Base-by-base conservation (phyloP, 30 jellyfish, hydroid and myxozoan species). In the Cassiopea xamachana region DNA sequence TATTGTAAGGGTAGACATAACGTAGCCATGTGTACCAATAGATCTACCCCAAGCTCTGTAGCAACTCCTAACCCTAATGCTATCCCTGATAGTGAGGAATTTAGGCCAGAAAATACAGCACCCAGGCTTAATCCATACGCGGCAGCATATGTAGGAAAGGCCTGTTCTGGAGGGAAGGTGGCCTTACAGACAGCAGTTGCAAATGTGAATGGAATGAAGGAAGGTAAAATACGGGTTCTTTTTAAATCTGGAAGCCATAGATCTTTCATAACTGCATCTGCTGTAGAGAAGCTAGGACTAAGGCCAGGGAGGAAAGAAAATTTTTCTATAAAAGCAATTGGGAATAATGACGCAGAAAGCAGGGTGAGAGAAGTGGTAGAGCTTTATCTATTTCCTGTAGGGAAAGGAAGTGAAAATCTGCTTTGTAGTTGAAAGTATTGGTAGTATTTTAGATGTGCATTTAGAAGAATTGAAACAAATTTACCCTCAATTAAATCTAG, bases 171-270 rank as follows among this genome's bases (percentile, higher is more conserved):
- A 58, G 76, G 47, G 7, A 70, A 76, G 8, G 92, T 84, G 84
- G 92, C 92, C 83, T 58, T 84, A 43, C 83, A 84, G 58, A 84
- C 92, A 68, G 92, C 92, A 59, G 43, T 84, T 55, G 86, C 92
- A 72, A 84, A 84, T 5, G 92, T 84, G 92, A 19, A 84, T 46
- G 92, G 18, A 1, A 69, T 61, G 43, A 48, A 84, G 46, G 92
- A 79, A 19, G 1, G 82, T 9, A 86, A 75, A 1, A 88, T 86
- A 82, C n/a, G 93, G 51, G 88, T 74, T 48, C 74, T 73, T 7
- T 86, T 86, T 86, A 88, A 86, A 73, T 73, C 93, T 14, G 88
- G 82, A 49, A 86, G 93, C 75, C 93, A 86, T 46, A 74, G 88
- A 47, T 27, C 39, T 50, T 86, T 86, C 46, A 75, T 86, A 3